A percentile compares a stretch with the other conserved stretches of the same genome.
Evolutionary conservation across 2,113 vertebrate species (phyloP).

Genomic region (Hydrochoerus hydrochaeris): DNA sequence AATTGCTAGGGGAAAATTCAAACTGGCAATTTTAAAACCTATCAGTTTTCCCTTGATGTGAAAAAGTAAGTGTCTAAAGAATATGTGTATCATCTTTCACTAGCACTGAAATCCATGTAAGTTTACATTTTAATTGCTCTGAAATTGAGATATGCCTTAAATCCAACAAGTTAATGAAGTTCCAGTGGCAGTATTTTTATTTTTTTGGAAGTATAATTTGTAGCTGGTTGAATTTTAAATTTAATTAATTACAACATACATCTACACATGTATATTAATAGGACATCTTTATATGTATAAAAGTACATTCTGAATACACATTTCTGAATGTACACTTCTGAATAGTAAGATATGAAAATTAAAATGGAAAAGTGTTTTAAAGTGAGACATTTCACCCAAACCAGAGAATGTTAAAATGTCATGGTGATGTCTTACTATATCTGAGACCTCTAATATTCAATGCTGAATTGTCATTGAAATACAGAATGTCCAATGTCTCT

Average conservation of each 20-base stretch:
- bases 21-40: background rate
- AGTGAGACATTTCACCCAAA: background rate
- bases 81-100: background rate
- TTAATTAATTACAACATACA: background rate
- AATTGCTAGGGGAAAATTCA: background rate
- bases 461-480: background rate
- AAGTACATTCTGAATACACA: too few species aligned
- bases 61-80: background rate
- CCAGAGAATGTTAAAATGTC: background rate
- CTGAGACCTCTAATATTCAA: background rate
- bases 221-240: constrained; percentile 1
- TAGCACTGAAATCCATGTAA: background rate
- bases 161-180: constrained; percentile 42
- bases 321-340: background rate
- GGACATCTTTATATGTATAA: background rate
- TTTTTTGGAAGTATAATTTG: background rate
- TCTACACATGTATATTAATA: background rate
- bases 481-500: background rate
- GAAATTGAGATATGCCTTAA: background rate
- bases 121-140: background rate
- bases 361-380: background rate
- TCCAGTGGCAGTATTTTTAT: background rate
- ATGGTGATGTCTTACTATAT: background rate
- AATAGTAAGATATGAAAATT: background rate
- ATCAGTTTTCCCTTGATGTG: background rate